Evolutionary conservation across 2,888 invertebrate species (phyloP).

Genomic region (Ormia ochracea): DNA sequence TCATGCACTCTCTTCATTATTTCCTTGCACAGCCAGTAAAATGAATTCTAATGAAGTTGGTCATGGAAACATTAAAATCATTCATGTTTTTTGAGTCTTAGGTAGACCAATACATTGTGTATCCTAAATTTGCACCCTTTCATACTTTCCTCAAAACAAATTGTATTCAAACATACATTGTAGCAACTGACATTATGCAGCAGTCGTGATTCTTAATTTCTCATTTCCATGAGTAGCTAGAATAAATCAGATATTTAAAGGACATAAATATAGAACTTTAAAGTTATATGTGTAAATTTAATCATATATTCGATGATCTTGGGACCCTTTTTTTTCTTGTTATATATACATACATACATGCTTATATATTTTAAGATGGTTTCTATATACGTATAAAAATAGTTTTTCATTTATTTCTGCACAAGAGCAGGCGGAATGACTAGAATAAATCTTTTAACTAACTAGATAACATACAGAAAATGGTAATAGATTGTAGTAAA

Average conservation of each 20-base stretch:
- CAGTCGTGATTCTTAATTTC: neutral
- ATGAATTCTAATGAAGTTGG: slow-evolving; percentile 48
- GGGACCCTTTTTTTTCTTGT: too few relatives aligned
- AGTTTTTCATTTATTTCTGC: too few relatives aligned
- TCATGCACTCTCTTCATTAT: slow-evolving; percentile 3
- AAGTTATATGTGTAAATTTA: too few relatives aligned
- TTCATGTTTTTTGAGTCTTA: neutral
- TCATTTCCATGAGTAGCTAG: neutral
- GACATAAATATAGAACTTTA: neutral
- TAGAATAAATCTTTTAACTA: too few relatives aligned
- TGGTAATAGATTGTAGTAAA: too few relatives aligned
- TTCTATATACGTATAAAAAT: too few relatives aligned
- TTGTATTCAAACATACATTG: neutral
- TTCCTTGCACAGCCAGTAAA: slow-evolving; percentile 6
- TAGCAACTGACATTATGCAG: neutral
- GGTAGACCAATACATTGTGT: slow-evolving; percentile 23
- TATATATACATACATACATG: too few relatives aligned
- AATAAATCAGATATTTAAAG: neutral
- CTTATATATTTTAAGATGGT: too few relatives aligned
- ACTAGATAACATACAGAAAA: too few relatives aligned
- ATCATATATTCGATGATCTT: too few relatives aligned
- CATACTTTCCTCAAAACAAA: neutral
- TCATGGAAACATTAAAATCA: slow-evolving; percentile 25
- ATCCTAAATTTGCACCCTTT: neutral
- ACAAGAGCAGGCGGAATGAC: too few relatives aligned